Base-by-base conservation (phyloP, 2,113 vertebrate species). In the Circaetus cinerascens region DNA sequence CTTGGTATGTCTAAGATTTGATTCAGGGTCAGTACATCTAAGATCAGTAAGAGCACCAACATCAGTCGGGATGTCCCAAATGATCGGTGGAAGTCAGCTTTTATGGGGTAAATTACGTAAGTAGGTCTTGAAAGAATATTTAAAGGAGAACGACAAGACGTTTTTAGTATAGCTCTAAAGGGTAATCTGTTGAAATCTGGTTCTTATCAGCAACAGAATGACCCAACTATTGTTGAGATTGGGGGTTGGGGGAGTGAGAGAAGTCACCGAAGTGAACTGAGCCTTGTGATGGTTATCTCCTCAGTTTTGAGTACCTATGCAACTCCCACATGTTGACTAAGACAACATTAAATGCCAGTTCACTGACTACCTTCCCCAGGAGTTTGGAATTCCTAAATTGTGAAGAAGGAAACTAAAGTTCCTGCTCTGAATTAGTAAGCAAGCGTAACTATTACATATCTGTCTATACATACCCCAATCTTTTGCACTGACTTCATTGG, bases 401-500 rank as follows among this genome's bases (percentile, higher is more conserved):
- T 50, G 29, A 75, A 46, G 32, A 32, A 88, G 13, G 22, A 48
- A 80, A 34, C 22, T 12, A 0, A 21, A 12, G 51, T 32, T 51
- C 51, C 68, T 84, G 12, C 22, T 78, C 73, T 73, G 26, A 76
- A 62, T 74, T 74, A 77, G 15, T 38, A 53, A 87, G 21, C 17
- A 84, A 76, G 15, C 17, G 7, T 60, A 79, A 60, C 50, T 48
- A 46, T 13, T 51, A 30, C 2, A 0, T n/a, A n/a, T 75, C 59
- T 71, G 18, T 56, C 50, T 74, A 85, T 67, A 96, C 99, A 96
- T 98, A 99, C 99, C 99, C 99, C 99, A 13, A 99, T 99, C 98
- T 99, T 99, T 23, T 99, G 99, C 86, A 99, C 71, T 4, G 99
- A 99, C 69, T 98, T 99, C 98, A 99, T 98, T 26, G 99, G 86